Percentiles rank a stretch among this genome's conserved stretches.
These are phyloP conservation scores for Aporrectodea caliginosa DNA, from an alignment of 1,140 invertebrate genomes.

Conservation along the genomic window DNA sequence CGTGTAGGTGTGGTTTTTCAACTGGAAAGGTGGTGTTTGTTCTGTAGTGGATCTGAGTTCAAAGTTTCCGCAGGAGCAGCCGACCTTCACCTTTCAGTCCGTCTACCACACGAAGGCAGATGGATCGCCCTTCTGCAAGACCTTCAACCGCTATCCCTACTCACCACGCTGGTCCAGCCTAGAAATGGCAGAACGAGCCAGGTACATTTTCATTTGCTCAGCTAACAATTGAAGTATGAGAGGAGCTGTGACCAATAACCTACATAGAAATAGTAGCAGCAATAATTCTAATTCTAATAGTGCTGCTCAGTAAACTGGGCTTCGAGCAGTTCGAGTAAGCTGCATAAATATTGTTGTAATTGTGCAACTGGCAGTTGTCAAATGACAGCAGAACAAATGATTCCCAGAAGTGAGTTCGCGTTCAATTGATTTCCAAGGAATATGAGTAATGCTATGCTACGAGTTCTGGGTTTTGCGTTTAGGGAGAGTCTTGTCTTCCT, in stretches of 20 bases:
- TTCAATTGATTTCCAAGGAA: too few relatives aligned
- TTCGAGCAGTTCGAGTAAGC: neutral
- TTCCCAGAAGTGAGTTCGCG: too few relatives aligned
- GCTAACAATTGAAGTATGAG: too few relatives aligned
- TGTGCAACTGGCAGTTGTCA: neutral
- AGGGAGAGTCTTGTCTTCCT: too few relatives aligned
- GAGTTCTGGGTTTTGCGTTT: too few relatives aligned
- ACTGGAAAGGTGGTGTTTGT: too few relatives aligned
- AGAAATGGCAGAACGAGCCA: constrained; percentile 54
- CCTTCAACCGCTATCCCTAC: constrained; percentile 50
- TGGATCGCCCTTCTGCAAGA: constrained; percentile 48
- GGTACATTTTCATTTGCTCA: constrained; percentile 43
- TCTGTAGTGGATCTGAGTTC: constrained; percentile 50
- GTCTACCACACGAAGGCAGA: constrained; percentile 51
- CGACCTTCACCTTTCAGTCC: constrained; percentile 52
- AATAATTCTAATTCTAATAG: neutral
- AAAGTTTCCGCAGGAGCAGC: constrained; percentile 52
- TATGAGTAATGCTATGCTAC: too few relatives aligned
- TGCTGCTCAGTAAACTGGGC: neutral
- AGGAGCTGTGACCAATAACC: too few relatives aligned
- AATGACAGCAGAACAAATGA: too few relatives aligned
- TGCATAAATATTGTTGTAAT: neutral
- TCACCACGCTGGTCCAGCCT: constrained; percentile 53
- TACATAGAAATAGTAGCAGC: neutral
- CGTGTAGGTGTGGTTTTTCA: too few relatives aligned